Percentiles rank a stretch among this genome's conserved stretches.
phyloP scores from a whole-genome alignment of 2,888 invertebrate genomes.

The Apoda limacodes region DNA sequence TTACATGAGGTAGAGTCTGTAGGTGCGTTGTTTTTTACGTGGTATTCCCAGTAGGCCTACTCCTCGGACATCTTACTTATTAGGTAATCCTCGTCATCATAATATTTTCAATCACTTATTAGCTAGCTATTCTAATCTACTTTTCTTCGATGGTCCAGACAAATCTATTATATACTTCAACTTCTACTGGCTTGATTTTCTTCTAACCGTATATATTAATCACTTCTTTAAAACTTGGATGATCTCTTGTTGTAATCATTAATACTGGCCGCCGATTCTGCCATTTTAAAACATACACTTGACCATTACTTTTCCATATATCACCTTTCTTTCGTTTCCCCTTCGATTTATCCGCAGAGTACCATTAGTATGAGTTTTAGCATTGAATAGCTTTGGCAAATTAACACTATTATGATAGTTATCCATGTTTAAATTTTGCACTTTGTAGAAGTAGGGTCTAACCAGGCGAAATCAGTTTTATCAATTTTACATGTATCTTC shows the following conservation, averaged over 20 bases:
- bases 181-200: slow-evolving; percentile 7
- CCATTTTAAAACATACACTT: slow-evolving; percentile 19
- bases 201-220: slow-evolving; percentile 9
- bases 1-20: no score
- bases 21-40: no score
- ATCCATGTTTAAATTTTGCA: slow-evolving; percentile 19
- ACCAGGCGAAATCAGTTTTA: slow-evolving; percentile 17
- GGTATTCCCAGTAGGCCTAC: no score
- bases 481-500: slow-evolving; percentile 17
- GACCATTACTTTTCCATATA: slow-evolving; percentile 17
- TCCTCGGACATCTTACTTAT: no score
- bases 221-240: slow-evolving; percentile 12
- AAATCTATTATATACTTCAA: slow-evolving; percentile 15
- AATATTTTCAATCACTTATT: no score
- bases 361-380: slow-evolving; percentile 15
- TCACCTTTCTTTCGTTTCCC: slow-evolving; percentile 13
- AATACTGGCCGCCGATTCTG: slow-evolving; percentile 17
- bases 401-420: slow-evolving; percentile 19
- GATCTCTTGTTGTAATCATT: slow-evolving; percentile 14
- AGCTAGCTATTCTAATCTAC: no score
- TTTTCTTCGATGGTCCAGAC: no score
- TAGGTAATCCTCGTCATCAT: no score
- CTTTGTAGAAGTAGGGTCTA: slow-evolving; percentile 19
- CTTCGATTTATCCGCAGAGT: slow-evolving; percentile 17
- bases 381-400: slow-evolving; percentile 16